A percentile compares a stretch with the other conserved stretches of the same genome.
Evolutionary conservation across 1,140 invertebrate genomes (phyloP).

Genomic region (Drosophila kanapiae): DNA sequence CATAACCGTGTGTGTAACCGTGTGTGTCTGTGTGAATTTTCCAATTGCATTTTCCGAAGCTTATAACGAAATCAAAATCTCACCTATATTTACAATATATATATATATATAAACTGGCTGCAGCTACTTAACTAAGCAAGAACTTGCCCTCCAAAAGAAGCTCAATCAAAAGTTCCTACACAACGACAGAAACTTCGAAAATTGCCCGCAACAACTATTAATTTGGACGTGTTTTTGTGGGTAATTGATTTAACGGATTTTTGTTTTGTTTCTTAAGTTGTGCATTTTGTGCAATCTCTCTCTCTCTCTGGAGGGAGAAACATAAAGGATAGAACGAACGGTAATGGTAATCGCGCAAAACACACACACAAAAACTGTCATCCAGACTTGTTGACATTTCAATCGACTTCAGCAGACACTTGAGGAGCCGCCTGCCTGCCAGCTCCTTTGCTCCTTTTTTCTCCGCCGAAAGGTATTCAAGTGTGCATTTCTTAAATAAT

Average conservation of each 20-base stretch:
- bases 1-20: conserved; percentile 21
- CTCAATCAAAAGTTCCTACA: conserved; percentile 75
- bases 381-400: conserved; percentile 72
- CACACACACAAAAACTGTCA: conserved; percentile 57
- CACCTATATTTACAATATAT: conserved; percentile 18
- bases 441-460: conserved; percentile 22
- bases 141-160: conserved; percentile 57
- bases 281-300: conserved; percentile 53
- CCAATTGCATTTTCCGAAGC: conserved; percentile 40
- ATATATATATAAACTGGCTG: conserved; percentile 26
- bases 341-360: conserved; percentile 16
- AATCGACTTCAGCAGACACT: conserved; percentile 53
- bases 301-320: conserved; percentile 11
- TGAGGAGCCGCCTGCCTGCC: conserved; percentile 29
- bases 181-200: conserved; percentile 38
- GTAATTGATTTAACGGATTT: conserved; percentile 28
- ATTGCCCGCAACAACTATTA: conserved; percentile 13
- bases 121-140: conserved; percentile 23
- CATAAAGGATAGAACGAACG: conserved; percentile 9
- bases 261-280: conserved; percentile 23
- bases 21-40: conserved; percentile 41
- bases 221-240: conserved; percentile 18
- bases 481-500: conserved; percentile 82
- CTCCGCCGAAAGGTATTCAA: conserved; percentile 52
- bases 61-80: conserved; percentile 36